A percentile compares a stretch with the other conserved stretches of the same genome.
phyloP scores from a whole-genome alignment of 2,888 invertebrate species.

The Epinotia ramella region DNA sequence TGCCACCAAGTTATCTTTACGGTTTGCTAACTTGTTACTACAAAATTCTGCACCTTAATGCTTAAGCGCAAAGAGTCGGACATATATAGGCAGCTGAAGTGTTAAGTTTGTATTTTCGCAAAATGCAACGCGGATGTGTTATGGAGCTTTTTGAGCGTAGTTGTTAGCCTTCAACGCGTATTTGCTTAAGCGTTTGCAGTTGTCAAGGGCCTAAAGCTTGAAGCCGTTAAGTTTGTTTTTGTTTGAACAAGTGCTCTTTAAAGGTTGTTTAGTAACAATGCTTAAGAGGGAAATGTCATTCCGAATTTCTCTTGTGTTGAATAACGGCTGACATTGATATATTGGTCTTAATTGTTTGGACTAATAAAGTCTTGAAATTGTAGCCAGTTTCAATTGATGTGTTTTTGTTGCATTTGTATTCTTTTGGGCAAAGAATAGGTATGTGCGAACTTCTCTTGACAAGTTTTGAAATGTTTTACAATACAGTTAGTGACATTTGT shows the following conservation, averaged over 20 bases:
- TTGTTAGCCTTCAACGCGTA: constrained; percentile 73
- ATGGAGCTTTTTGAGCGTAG: constrained; percentile 73
- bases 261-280: constrained; percentile 10
- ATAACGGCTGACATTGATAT: constrained; percentile 33
- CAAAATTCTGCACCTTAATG: constrained; percentile 52
- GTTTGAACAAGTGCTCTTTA: neutral
- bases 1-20: constrained; percentile 51
- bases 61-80: constrained; percentile 49
- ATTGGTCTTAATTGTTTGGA: constrained; percentile 26
- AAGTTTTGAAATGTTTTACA: neutral
- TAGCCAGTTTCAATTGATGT: constrained; percentile 2
- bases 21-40: constrained; percentile 37
- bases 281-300: constrained; percentile 41
- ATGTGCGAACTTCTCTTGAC: neutral
- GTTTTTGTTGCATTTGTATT: neutral
- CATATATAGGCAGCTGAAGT: constrained; percentile 36
- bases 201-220: constrained; percentile 43
- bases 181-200: constrained; percentile 54
- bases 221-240: constrained; percentile 18
- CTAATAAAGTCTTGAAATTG: constrained; percentile 19
- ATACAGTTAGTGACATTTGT: no score
- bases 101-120: constrained; percentile 52
- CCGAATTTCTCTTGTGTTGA: constrained; percentile 37
- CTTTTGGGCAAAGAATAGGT: neutral
- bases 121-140: constrained; percentile 71